Conservation (phyloP, 2,888 invertebrate genomes). For the Aethes cnicana region DNA sequence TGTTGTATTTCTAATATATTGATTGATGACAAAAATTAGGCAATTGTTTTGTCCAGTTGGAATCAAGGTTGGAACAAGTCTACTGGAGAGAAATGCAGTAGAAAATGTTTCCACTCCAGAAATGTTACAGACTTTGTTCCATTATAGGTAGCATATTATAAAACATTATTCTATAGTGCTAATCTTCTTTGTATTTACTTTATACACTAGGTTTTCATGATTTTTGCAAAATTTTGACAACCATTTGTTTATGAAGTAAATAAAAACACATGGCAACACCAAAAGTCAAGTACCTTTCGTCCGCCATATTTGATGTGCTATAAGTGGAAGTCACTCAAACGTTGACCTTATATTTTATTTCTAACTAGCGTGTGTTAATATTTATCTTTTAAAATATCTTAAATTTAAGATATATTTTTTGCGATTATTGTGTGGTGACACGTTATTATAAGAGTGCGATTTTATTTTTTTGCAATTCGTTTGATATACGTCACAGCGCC, state of each 20-base stretch:
- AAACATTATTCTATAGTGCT: not conserved
- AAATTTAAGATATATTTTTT: slow-evolving; percentile 62
- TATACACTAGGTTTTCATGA: not conserved
- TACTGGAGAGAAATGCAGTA: no score
- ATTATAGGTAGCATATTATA: no score
- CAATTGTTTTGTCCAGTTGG: no score
- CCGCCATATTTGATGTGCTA: slow-evolving; percentile 79
- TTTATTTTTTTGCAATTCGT: slow-evolving; percentile 72
- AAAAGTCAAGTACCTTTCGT: slow-evolving; percentile 58
- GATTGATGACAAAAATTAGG: no score
- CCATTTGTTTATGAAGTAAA: slow-evolving; percentile 15
- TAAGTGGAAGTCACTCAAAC: slow-evolving; percentile 77
- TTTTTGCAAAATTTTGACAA: not conserved
- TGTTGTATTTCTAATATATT: not conserved
- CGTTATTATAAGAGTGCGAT: slow-evolving; percentile 46
- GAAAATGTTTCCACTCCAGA: no score
- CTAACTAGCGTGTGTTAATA: slow-evolving; percentile 55
- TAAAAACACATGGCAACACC: slow-evolving; percentile 53
- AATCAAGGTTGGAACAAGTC: no score
- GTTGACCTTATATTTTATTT: slow-evolving; percentile 72
- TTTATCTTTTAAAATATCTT: slow-evolving; percentile 50
- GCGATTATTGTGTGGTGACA: slow-evolving; percentile 48
- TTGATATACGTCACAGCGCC: slow-evolving; percentile 81
- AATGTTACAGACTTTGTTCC: no score
- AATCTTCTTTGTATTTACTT: not conserved